Conservation (phyloP, 2,113 vertebrate genomes). For the Amphilophus citrinellus region DNA sequence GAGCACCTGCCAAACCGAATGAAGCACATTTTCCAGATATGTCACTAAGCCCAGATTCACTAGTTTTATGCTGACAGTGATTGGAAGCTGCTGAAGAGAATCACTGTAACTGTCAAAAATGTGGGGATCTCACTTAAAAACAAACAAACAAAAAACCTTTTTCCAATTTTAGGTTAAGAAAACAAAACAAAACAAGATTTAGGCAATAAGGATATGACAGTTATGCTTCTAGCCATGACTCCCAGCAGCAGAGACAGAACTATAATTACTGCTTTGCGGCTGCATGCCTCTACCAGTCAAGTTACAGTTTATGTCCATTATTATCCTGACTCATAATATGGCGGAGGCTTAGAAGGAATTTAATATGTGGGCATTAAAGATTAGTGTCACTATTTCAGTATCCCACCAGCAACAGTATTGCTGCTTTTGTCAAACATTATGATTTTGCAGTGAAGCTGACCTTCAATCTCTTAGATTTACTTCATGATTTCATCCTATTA, state of each 20-base stretch:
- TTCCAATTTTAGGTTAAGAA: background rate
- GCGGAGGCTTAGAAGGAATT: background rate
- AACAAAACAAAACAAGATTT: background rate
- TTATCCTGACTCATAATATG: conserved; percentile 1
- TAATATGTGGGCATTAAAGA: background rate
- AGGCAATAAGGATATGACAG: background rate
- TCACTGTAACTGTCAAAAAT: background rate
- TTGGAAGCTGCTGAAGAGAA: background rate
- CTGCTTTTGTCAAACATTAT: background rate
- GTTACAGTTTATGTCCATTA: background rate
- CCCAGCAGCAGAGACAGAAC: background rate
- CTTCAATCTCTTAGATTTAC: background rate
- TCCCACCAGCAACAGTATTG: background rate
- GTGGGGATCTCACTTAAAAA: background rate
- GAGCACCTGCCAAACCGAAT: background rate
- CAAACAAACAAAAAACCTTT: background rate
- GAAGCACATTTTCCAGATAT: background rate
- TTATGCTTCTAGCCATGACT: background rate
- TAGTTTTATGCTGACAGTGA: background rate
- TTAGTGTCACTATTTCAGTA: conserved; percentile 7
- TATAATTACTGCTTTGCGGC: background rate
- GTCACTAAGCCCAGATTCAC: background rate
- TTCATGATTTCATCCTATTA: background rate
- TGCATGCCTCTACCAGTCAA: background rate
- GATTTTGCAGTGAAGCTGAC: background rate